Conservation (phyloP, 2,888 invertebrate genomes). For the Aspidiotus rigidus region DNA sequence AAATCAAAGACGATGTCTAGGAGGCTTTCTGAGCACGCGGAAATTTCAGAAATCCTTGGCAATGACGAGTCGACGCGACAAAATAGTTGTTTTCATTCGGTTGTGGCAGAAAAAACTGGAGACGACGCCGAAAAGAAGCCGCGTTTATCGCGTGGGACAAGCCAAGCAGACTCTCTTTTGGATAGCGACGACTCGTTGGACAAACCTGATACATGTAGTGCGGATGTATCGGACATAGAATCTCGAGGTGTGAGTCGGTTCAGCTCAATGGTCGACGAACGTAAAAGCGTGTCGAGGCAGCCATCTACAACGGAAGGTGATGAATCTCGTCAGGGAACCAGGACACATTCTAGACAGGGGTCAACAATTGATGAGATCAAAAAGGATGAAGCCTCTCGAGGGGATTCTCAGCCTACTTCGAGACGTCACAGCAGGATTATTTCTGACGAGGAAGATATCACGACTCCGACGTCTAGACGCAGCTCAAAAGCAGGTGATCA, state of each 20-base stretch:
- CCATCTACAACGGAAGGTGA: too few species aligned
- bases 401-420: too few species aligned
- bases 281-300: too few species aligned
- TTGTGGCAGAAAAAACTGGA: background rate
- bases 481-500: too few species aligned
- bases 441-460: too few species aligned
- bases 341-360: too few species aligned
- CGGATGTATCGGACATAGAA: background rate
- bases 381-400: too few species aligned
- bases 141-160: background rate
- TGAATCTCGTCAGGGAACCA: too few species aligned
- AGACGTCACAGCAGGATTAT: too few species aligned
- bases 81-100: background rate
- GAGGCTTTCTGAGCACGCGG: background rate
- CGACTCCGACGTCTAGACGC: too few species aligned
- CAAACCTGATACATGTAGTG: background rate
- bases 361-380: too few species aligned
- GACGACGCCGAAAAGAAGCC: background rate
- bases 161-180: background rate
- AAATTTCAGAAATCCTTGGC: background rate
- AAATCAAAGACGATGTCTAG: background rate
- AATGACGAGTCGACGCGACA: background rate
- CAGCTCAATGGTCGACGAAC: constrained; percentile 8
- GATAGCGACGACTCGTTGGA: background rate
- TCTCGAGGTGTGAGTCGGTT: constrained; percentile 7